phyloP scores from a whole-genome alignment of 2,797 vertebrate genomes.

The Hozukius guyotensis region DNA sequence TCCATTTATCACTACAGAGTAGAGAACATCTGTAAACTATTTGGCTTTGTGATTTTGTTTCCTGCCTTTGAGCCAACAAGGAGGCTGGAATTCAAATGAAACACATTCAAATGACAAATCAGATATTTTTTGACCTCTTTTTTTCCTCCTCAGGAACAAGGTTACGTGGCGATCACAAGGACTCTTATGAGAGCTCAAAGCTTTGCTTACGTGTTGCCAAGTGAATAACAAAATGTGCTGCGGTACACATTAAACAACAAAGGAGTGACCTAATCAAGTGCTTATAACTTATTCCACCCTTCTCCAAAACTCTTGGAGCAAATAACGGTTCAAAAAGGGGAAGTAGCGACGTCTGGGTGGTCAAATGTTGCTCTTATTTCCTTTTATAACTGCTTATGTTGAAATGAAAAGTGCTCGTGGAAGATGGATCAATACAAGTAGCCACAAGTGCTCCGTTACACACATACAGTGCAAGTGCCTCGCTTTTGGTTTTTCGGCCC shows the following conservation, averaged over 20 bases:
- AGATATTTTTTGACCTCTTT: neutral
- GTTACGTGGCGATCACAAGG: neutral
- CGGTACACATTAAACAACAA: slow-evolving; percentile 24
- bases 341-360: neutral
- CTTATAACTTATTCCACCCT: slow-evolving; percentile 2
- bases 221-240: slow-evolving; percentile 20
- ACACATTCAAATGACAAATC: slow-evolving; percentile 31
- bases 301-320: neutral
- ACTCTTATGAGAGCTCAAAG: slow-evolving; percentile 8
- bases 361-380: neutral
- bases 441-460: slow-evolving; percentile 47
- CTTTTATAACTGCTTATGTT: neutral
- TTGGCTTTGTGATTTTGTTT: slow-evolving; percentile 33
- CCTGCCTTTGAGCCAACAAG: slow-evolving; percentile 12
- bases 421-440: slow-evolving; percentile 22
- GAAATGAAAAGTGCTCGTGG: neutral
- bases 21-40: slow-evolving; percentile 41
- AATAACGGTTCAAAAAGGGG: neutral
- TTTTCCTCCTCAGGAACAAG: neutral
- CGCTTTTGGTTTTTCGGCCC: slow-evolving; percentile 66
- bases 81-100: slow-evolving; percentile 19
- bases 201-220: neutral
- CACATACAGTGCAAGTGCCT: slow-evolving; percentile 63
- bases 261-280: slow-evolving; percentile 54
- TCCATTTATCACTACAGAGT: slow-evolving; percentile 23